Evolutionary conservation across 1,140 invertebrate genomes (phyloP).

Genomic region (Diorhabda elongata): DNA sequence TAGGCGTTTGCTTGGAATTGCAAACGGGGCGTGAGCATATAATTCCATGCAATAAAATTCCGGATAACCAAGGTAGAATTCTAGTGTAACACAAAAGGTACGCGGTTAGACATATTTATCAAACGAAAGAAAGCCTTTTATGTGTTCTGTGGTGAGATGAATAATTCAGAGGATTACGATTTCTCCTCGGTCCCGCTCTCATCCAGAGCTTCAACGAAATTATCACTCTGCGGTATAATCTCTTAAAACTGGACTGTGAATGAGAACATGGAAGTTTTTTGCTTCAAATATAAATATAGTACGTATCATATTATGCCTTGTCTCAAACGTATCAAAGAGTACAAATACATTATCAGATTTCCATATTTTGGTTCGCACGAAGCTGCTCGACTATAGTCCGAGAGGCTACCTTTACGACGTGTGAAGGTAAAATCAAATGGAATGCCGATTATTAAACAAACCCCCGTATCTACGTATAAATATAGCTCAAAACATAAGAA

Average conservation of each 20-base stretch:
- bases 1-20: too few species aligned
- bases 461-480: too few species aligned
- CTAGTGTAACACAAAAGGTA: not conserved
- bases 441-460: too few species aligned
- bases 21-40: not conserved
- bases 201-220: not conserved
- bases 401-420: too few species aligned
- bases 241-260: not conserved
- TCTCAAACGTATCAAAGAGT: too few species aligned
- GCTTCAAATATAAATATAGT: too few species aligned
- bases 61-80: not conserved
- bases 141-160: not conserved
- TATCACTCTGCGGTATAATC: not conserved
- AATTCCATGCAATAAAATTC: not conserved
- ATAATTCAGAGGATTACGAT: not conserved
- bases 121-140: not conserved
- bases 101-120: slow-evolving; percentile 2
- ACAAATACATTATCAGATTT: too few species aligned
- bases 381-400: too few species aligned
- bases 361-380: too few species aligned
- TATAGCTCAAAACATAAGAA: too few species aligned
- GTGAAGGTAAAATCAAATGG: too few species aligned
- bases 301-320: too few species aligned
- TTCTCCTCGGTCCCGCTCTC: not conserved
- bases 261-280: not conserved